These are phyloP conservation scores for Gibbula magus DNA, from an alignment of 2,888 invertebrate species.

Conservation along the genomic window DNA sequence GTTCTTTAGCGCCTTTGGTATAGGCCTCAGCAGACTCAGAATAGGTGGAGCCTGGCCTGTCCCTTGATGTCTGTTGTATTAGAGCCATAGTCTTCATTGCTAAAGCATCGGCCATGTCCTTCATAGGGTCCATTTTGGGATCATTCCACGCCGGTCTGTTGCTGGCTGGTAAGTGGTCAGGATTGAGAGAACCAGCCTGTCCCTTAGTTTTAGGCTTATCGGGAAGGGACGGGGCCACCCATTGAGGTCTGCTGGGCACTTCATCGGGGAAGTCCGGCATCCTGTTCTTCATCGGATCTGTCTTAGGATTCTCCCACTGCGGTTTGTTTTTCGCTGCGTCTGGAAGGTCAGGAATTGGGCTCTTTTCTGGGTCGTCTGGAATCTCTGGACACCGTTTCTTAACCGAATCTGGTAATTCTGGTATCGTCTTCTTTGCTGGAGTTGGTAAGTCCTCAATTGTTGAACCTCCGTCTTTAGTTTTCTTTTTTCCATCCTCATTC, in stretches of 20 bases:
- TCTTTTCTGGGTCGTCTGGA: background rate
- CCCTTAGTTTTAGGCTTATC: background rate
- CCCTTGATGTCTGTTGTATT: background rate
- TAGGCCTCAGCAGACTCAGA: background rate
- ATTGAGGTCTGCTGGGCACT: background rate
- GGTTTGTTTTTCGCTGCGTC: background rate
- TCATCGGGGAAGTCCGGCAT: background rate
- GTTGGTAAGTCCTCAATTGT: background rate
- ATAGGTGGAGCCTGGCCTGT: background rate
- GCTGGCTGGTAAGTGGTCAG: background rate
- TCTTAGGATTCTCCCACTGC: slow-evolving; percentile 10
- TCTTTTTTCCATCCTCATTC: background rate
- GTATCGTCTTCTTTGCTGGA: background rate
- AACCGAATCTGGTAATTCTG: background rate
- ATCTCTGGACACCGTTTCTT: background rate
- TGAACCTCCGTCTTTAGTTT: background rate
- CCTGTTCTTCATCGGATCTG: background rate
- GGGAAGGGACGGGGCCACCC: background rate
- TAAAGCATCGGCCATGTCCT: background rate
- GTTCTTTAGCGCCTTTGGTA: background rate
- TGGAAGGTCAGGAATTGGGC: background rate
- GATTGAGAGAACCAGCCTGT: background rate
- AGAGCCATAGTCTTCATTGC: background rate
- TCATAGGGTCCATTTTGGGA: slow-evolving; percentile 6
- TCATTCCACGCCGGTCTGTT: slow-evolving; percentile 14